Evolutionary conservation across 2,888 invertebrate genomes (phyloP).

Genomic region (Argynnis bischoffii): DNA sequence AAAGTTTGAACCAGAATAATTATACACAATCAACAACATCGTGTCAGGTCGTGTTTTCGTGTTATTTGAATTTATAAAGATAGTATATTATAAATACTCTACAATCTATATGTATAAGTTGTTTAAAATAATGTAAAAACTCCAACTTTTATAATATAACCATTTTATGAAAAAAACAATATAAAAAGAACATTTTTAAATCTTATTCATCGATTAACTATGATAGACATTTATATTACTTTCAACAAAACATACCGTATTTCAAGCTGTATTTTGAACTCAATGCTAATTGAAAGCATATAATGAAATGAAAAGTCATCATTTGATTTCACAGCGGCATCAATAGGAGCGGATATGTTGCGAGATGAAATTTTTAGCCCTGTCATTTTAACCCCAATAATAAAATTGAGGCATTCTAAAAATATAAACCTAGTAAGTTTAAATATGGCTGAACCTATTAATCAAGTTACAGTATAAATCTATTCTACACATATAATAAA

Average conservation of each 20-base stretch:
- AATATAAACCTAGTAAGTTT: constrained; percentile 59
- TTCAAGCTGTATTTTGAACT: constrained; percentile 7
- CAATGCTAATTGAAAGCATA: constrained; percentile 31
- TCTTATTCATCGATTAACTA: background rate
- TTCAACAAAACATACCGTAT: background rate
- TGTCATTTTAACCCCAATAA: constrained; percentile 63
- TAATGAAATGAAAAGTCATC: constrained; percentile 46
- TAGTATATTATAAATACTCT: no score
- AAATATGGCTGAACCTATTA: background rate
- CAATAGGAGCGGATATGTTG: constrained; percentile 48
- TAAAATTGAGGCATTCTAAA: constrained; percentile 46
- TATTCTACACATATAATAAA: no score
- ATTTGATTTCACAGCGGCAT: constrained; percentile 57
- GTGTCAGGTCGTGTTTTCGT: no score
- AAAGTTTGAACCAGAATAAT: no score
- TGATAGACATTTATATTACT: constrained; percentile 1
- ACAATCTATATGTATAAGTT: no score
- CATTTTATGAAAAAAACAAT: no score
- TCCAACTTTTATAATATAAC: no score
- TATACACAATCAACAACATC: no score
- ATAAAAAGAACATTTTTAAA: no score
- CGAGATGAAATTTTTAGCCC: constrained; percentile 56
- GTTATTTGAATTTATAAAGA: no score
- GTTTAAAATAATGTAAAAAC: no score
- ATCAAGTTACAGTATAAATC: no score